Conservation (phyloP, 1,140 invertebrate genomes). For the Ctenoplectra terminalis region DNA sequence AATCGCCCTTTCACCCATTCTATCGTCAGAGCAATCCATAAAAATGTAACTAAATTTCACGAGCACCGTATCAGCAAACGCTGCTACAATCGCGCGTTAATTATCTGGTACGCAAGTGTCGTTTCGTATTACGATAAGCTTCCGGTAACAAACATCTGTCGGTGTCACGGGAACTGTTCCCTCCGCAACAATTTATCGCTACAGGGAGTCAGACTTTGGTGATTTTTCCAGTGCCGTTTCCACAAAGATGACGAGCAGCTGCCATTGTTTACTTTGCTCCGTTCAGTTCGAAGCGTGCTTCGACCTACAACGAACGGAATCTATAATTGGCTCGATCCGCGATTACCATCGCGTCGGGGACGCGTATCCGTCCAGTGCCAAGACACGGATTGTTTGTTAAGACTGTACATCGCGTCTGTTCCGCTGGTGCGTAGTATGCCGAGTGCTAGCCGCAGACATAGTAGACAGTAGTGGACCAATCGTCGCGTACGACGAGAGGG, state of each 20-base stretch:
- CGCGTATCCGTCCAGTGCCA: conserved; percentile 27
- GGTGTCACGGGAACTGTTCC: background rate
- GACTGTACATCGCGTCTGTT: conserved; percentile 66
- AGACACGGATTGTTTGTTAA: conserved; percentile 65
- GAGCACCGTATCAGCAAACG: too few relatives aligned
- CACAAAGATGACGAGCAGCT: too few relatives aligned
- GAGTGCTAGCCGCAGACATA: conserved; percentile 35
- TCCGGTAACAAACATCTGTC: conserved; percentile 31
- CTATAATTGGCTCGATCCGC: conserved; percentile 43
- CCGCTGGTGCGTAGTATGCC: conserved; percentile 69
- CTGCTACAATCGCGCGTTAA: background rate
- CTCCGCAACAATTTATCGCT: background rate
- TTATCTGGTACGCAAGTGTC: background rate
- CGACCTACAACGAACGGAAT: background rate
- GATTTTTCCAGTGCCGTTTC: background rate
- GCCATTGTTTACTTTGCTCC: background rate
- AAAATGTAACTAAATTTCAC: too few relatives aligned
- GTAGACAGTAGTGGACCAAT: conserved; percentile 66
- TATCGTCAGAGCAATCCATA: too few relatives aligned
- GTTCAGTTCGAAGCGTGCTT: background rate
- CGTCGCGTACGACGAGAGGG: conserved; percentile 66
- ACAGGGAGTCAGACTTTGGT: background rate
- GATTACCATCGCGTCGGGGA: conserved; percentile 10
- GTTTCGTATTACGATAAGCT: conserved; percentile 9
- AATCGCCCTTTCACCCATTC: too few relatives aligned